Evolutionary conservation across 2,797 vertebrate genomes (phyloP).

Genomic region (Trachops cirrhosus): DNA sequence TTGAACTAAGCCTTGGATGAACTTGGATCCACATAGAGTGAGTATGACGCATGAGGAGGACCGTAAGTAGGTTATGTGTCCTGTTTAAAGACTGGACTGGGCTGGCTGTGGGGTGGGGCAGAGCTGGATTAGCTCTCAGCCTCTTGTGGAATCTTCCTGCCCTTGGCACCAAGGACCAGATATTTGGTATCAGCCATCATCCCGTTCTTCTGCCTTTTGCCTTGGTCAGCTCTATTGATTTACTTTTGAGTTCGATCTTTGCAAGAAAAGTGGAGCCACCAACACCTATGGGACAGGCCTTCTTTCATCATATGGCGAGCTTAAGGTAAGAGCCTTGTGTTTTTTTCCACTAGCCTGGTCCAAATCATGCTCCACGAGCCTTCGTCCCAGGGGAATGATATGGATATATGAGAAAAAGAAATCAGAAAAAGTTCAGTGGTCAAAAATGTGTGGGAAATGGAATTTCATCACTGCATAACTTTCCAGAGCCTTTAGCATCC

Average conservation of each 20-base stretch:
- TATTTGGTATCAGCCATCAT: background rate
- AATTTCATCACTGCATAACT: background rate
- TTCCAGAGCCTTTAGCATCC: background rate
- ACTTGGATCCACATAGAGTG: background rate
- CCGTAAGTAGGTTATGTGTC: background rate
- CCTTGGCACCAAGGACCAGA: background rate
- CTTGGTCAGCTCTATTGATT: slow-evolving; percentile 88
- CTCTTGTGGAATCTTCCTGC: background rate
- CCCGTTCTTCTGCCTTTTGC: background rate
- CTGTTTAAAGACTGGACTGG: background rate
- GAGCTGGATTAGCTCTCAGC: background rate
- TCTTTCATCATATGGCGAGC: slow-evolving; percentile 89
- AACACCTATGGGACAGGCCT: slow-evolving; percentile 89
- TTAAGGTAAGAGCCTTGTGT: slow-evolving; percentile 80
- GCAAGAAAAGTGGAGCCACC: slow-evolving; percentile 86
- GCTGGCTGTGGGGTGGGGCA: background rate
- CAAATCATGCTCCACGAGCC: background rate
- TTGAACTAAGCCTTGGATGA: background rate
- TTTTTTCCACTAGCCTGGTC: background rate
- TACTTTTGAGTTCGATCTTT: slow-evolving; percentile 90
- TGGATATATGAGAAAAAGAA: background rate
- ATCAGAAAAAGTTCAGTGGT: background rate
- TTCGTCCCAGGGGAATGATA: background rate
- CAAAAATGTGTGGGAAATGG: background rate
- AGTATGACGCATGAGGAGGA: background rate